phyloP scores from a whole-genome alignment of 2,113 vertebrate genomes.

The Lonchura striata region DNA sequence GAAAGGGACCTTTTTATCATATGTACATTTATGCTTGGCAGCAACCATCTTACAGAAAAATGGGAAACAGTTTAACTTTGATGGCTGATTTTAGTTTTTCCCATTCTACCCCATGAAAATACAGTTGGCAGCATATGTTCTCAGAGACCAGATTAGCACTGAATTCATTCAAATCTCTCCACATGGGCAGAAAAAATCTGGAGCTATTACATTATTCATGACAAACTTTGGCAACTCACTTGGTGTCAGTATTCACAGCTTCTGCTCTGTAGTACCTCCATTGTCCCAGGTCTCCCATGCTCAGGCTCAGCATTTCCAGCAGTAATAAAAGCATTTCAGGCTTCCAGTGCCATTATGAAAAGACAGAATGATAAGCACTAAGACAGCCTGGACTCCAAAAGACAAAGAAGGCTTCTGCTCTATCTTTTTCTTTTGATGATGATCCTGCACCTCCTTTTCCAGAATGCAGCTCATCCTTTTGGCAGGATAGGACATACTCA shows the following conservation, averaged over 20 bases:
- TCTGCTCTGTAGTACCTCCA: background rate
- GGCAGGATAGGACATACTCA: background rate
- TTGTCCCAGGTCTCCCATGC: background rate
- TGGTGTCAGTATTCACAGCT: constrained; percentile 29
- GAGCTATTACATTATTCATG: constrained; percentile 46
- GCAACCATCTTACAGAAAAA: background rate
- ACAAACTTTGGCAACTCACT: background rate
- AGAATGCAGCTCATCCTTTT: background rate
- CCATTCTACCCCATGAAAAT: background rate
- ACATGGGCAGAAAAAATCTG: background rate
- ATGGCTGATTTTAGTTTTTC: constrained; percentile 49
- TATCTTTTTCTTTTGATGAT: background rate
- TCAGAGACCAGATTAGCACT: background rate
- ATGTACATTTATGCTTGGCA: background rate
- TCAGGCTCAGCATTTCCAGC: background rate
- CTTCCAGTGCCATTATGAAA: background rate
- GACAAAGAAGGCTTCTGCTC: background rate
- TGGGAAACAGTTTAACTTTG: constrained; percentile 6
- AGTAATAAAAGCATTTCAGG: background rate
- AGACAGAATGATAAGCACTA: background rate
- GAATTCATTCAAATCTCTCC: constrained; percentile 44
- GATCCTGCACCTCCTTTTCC: background rate
- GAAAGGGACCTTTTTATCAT: background rate
- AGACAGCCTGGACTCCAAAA: background rate
- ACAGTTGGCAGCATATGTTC: background rate